Base-by-base conservation (phyloP, 2,888 invertebrate species). In the Eupeodes luniger region DNA sequence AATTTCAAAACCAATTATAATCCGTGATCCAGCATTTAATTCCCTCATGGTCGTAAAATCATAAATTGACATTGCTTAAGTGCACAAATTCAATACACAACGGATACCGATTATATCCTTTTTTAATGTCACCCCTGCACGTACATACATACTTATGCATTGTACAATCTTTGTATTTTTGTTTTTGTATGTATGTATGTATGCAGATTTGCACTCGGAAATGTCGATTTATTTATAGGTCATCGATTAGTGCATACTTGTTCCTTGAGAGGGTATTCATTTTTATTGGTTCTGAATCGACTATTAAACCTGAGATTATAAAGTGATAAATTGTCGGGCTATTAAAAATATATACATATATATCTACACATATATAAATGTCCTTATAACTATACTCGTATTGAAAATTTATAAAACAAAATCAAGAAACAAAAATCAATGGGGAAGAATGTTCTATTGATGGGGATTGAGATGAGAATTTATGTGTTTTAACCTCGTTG, bases 161-260 rank as follows among this genome's bases (percentile, higher is more conserved):
- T 36, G 14, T 36, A 51, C 14, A 51, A 51, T 5, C 10, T 40
- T n/a, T 36, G 3, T 34, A 1, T 44, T 7, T 40, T 0, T 19
- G 1, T n/a, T n/a, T n/a, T n/a, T 1, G 19, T 19, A 19, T 19
- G 44, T 64, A 9, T 19, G 19, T 47, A 12, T 5, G 16, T 72
- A 66, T 78, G 36, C 19, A 53, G 27, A 75, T n/a, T 34, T 62
- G 66, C 67, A 47, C 67, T 81, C 12, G 40, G 16, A 70, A 76
- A 57, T 81, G 55, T 66, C 70, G 75, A 85, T 85, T 69, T 76
- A 76, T 81, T 81, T 81, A 85, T 85, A 76, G 84, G 69, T 81
- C 80, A 85, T 76, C 81, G 81, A 81, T 57, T 64, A 85, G 49
- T 75, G 67, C 75, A 75, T 61, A 75, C 69, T 66, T 72, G 72